Evolutionary conservation across 64 coral and sea anemone genomes (phyloP).

Genomic region (Montipora sp.): DNA sequence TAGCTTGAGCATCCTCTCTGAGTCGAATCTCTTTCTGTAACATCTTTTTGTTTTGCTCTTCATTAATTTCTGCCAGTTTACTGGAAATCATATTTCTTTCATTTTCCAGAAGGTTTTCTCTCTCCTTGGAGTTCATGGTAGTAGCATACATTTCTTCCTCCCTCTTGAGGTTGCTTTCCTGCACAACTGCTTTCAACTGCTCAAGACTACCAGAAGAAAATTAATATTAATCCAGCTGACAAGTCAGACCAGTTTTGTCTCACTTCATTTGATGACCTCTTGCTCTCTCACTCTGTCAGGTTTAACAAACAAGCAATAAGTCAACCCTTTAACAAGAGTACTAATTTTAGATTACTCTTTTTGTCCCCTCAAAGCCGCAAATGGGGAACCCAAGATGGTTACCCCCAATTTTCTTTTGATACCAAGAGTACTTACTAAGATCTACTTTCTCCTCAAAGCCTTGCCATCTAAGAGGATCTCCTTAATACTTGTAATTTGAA

Average conservation of each 20-base stretch:
- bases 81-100: slow-evolving; percentile 83
- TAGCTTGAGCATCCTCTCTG: slow-evolving; percentile 94
- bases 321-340: no score
- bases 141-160: slow-evolving; percentile 78
- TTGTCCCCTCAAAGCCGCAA: no score
- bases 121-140: slow-evolving; percentile 80
- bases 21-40: slow-evolving; percentile 93
- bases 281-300: no score
- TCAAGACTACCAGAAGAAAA: slow-evolving; percentile 66
- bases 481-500: no score
- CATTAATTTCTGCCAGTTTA: slow-evolving; percentile 92
- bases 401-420: no score
- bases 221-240: background rate
- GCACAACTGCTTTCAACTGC: slow-evolving; percentile 73
- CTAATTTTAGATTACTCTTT: no score
- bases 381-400: no score
- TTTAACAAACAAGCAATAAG: no score
- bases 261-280: no score
- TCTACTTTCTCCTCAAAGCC: no score
- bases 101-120: slow-evolving; percentile 72
- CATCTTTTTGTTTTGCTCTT: slow-evolving; percentile 95
- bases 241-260: background rate
- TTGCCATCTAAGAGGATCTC: no score
- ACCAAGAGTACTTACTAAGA: no score
- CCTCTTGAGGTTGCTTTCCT: slow-evolving; percentile 75